Base-by-base conservation (phyloP, 1,140 invertebrate genomes). In the Tetragnatha versicolor region DNA sequence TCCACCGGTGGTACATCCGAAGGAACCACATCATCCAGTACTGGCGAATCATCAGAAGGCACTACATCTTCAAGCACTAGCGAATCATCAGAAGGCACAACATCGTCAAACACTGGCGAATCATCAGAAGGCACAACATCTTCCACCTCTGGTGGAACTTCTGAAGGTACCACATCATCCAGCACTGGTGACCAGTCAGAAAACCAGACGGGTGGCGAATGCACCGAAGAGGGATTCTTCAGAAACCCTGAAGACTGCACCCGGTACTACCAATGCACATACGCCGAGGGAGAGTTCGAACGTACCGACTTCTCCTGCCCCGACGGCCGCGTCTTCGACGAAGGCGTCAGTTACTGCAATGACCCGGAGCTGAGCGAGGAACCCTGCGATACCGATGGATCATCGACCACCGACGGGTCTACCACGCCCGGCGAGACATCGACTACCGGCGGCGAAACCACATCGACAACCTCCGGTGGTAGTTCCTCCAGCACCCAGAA, bases 241-340 rank as follows among this genome's bases (percentile, higher is more conserved):
- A 45, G 77, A 27, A 73, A 83, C 66, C 79, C 81, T n/a, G 70
- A 72, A 20, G 75, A 83, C 55, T 83, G 82, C 53, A 37, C 51
- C 10, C 78, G 80, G 25, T 83, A 83, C 65, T 81, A 83, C 75
- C 51, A 80, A 33, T 83, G 82, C 53, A 65, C 27, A 17, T 14
- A 17, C 7, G 68, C 49, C 37, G 89, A 88, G 29, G 86, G 86
- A 47, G 63, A 89, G 9, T 72, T 79, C 9, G 60, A 77, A 27
- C 79, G 61, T 53, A 81, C 47, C 39, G 60, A 81, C 29, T 82
- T 82, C 53, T 45, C 25, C 12, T 83, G 83, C 79, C 80, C 80
- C n/a, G 81, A 69, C 37, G 81, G 81, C 6, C 76, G 68, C 2
- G 47, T 81, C 12, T 79, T 82, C 25, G 79, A 81, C 42, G 81